These are phyloP conservation scores for Chloroclystis v-ata DNA, from an alignment of 2,888 invertebrate genomes.

Conservation along the genomic window DNA sequence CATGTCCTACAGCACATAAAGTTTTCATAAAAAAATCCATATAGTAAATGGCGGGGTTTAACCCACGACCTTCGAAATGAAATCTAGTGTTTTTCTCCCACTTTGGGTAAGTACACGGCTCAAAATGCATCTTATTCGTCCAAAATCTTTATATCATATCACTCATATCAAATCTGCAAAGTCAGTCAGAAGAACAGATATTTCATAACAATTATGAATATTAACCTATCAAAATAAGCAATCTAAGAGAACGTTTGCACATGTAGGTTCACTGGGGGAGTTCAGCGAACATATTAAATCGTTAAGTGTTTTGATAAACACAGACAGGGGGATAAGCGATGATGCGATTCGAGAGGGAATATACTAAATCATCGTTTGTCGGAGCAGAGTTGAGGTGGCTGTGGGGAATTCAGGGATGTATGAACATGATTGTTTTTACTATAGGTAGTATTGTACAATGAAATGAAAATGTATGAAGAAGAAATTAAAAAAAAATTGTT, in stretches of 20 bases:
- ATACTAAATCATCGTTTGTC: constrained; percentile 60
- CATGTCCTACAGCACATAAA: no score
- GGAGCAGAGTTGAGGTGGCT: constrained; percentile 29
- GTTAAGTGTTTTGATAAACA: constrained; percentile 78
- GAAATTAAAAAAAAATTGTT: no score
- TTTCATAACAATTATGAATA: constrained; percentile 7
- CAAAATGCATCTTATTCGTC: no score
- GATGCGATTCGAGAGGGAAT: constrained; percentile 64
- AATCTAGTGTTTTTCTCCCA: no score
- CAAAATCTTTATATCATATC: no score
- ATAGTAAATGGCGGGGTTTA: no score
- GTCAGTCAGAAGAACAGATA: not conserved
- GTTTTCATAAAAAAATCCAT: no score
- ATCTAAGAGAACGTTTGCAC: constrained; percentile 50
- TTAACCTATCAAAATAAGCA: constrained; percentile 34
- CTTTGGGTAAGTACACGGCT: no score
- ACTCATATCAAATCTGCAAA: no score
- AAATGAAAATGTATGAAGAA: no score
- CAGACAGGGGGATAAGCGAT: constrained; percentile 64
- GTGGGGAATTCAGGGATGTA: not conserved
- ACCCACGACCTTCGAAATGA: no score
- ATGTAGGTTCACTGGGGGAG: constrained; percentile 47
- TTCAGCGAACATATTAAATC: constrained; percentile 74
- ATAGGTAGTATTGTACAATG: no score
- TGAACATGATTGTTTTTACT: not conserved